Percentiles rank a stretch among this genome's conserved stretches.
Conservation (phyloP, 2,888 invertebrate genomes). For the Anaspis maculata region DNA sequence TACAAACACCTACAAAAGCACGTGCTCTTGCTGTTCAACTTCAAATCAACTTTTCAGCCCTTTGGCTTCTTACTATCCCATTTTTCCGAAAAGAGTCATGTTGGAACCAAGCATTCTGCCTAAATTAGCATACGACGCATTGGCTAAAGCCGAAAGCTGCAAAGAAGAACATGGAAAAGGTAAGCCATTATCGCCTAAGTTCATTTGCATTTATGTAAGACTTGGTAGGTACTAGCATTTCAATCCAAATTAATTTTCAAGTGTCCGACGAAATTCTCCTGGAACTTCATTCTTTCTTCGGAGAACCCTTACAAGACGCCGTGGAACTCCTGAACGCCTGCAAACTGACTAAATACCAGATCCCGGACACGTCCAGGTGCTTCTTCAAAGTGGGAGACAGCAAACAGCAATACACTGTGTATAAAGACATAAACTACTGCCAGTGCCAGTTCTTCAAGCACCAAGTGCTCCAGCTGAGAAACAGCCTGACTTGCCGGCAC, state of each 20-base stretch:
- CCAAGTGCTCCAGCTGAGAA: constrained; percentile 47
- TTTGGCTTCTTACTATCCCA: too few species aligned
- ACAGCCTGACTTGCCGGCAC: constrained; percentile 57
- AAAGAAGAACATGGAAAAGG: neutral
- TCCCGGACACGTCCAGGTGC: constrained; percentile 37
- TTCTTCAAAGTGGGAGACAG: constrained; percentile 53
- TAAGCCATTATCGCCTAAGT: neutral
- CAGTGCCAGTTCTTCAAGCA: constrained; percentile 54
- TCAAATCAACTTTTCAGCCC: constrained; percentile 4
- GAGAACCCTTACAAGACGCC: constrained; percentile 50
- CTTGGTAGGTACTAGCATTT: neutral
- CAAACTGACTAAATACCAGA: constrained; percentile 45
- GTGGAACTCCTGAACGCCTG: constrained; percentile 55
- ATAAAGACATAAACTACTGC: constrained; percentile 59
- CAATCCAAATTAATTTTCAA: constrained; percentile 31
- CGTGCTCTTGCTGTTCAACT: constrained; percentile 3
- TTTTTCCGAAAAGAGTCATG: too few species aligned
- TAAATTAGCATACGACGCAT: too few species aligned
- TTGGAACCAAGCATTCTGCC: too few species aligned
- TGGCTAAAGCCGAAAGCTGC: neutral
- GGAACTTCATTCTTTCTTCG: constrained; percentile 52
- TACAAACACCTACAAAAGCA: too few species aligned
- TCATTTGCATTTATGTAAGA: neutral
- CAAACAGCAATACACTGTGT: constrained; percentile 51
- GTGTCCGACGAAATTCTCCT: constrained; percentile 52